Evolutionary conservation across 2,888 invertebrate species (phyloP).

Genomic region (Drepana falcataria): DNA sequence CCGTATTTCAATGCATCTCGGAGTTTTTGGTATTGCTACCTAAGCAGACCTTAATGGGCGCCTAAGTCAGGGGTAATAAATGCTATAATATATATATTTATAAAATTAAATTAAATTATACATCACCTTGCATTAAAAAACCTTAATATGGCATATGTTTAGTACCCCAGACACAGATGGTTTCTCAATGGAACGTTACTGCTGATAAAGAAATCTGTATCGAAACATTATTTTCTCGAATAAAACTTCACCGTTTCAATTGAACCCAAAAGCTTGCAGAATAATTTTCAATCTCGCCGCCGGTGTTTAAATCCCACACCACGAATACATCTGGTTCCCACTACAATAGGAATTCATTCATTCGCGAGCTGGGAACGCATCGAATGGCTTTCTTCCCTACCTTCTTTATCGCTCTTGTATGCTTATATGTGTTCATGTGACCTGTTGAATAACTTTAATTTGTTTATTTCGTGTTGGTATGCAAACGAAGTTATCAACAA

Average conservation of each 20-base stretch:
- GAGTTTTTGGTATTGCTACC: too few relatives aligned
- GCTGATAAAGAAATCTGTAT: not conserved
- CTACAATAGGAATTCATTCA: constrained; percentile 26
- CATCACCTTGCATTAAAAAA: too few relatives aligned
- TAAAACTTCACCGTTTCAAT: not conserved
- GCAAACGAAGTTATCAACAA: too few relatives aligned
- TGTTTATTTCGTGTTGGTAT: too few relatives aligned
- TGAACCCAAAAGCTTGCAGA: not conserved
- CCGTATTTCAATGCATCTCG: too few relatives aligned
- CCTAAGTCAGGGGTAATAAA: too few relatives aligned
- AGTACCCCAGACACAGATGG: too few relatives aligned
- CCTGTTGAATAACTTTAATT: not conserved
- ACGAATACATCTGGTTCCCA: constrained; percentile 30
- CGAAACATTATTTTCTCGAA: not conserved
- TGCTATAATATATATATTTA: too few relatives aligned
- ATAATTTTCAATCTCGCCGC: constrained; percentile 1
- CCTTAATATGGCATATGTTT: too few relatives aligned
- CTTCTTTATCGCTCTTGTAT: constrained; percentile 41
- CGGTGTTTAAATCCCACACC: not conserved
- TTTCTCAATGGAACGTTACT: too few relatives aligned
- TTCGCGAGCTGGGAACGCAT: constrained; percentile 39
- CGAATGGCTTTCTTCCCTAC: constrained; percentile 46
- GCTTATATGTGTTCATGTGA: constrained; percentile 8
- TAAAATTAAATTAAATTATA: too few relatives aligned
- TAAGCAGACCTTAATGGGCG: too few relatives aligned